These are phyloP conservation scores for Phalanger gymnotis DNA, from an alignment of 2,797 vertebrate genomes.

Conservation along the genomic window DNA sequence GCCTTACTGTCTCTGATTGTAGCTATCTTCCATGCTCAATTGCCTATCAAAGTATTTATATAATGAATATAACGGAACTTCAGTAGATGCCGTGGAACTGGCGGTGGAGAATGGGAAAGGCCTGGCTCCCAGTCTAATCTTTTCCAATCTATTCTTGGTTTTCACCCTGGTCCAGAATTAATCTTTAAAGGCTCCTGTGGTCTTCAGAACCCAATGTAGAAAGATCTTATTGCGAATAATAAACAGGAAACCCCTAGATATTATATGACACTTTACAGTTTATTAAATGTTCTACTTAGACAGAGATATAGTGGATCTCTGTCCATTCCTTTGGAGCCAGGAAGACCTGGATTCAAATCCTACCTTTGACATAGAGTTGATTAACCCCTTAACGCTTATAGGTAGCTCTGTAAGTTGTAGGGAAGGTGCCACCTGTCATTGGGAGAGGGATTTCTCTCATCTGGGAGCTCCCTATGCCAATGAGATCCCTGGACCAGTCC, in stretches of 20 bases:
- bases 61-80: neutral
- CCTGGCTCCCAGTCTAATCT: neutral
- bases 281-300: neutral
- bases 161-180: neutral
- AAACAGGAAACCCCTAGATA: neutral
- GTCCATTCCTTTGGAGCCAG: neutral
- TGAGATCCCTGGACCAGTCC: too few species aligned
- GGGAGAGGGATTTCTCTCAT: neutral
- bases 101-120: neutral
- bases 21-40: too few species aligned
- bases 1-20: neutral
- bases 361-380: neutral
- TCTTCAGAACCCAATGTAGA: neutral
- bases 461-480: too few species aligned
- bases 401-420: neutral
- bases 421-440: neutral
- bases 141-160: neutral
- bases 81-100: neutral
- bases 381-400: neutral
- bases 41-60: neutral
- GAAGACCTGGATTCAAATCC: neutral
- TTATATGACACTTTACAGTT: neutral
- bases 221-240: neutral
- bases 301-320: neutral
- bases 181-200: neutral